phyloP scores from a whole-genome alignment of 2,888 invertebrate genomes.

The Peribatodes rhomboidaria region DNA sequence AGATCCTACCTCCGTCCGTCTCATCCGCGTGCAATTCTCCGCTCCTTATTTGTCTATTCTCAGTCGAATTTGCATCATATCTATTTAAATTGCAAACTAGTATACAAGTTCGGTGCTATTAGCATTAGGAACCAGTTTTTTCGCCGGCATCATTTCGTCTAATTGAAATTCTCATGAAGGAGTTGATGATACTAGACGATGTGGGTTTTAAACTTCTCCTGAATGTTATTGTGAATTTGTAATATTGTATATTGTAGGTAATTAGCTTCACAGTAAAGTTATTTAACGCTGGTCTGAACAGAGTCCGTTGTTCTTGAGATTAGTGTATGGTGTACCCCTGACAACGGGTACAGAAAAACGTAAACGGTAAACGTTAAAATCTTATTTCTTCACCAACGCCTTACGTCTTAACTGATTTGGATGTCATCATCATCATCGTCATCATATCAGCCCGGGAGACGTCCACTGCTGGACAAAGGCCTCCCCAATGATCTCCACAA shows the following conservation, averaged over 20 bases:
- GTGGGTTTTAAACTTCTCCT: conserved; percentile 9
- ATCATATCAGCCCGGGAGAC: too few relatives aligned
- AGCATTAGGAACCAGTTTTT: conserved; percentile 49
- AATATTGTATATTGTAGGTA: neutral
- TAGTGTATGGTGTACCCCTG: neutral
- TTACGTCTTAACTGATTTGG: too few relatives aligned
- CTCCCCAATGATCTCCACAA: too few relatives aligned
- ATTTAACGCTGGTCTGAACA: neutral
- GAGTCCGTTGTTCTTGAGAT: neutral
- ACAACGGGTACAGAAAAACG: too few relatives aligned
- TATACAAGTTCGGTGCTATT: conserved; percentile 46
- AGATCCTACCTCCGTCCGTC: neutral
- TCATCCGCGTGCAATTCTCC: conserved; percentile 28
- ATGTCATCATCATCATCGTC: too few relatives aligned
- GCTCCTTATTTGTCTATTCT: conserved; percentile 41
- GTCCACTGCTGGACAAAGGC: too few relatives aligned
- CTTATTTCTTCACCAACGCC: too few relatives aligned
- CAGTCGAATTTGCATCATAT: conserved; percentile 48
- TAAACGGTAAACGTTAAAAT: too few relatives aligned
- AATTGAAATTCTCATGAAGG: conserved; percentile 44
- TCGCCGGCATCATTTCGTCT: conserved; percentile 33
- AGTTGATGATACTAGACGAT: conserved; percentile 17
- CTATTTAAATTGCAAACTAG: conserved; percentile 50
- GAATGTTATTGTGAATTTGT: conserved; percentile 1
- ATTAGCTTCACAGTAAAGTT: neutral